Evolutionary conservation across 2,888 invertebrate genomes (phyloP), one percentile per base, ranked within the genome.

Genomic region (Cataglyphis altisquamis): DNA sequence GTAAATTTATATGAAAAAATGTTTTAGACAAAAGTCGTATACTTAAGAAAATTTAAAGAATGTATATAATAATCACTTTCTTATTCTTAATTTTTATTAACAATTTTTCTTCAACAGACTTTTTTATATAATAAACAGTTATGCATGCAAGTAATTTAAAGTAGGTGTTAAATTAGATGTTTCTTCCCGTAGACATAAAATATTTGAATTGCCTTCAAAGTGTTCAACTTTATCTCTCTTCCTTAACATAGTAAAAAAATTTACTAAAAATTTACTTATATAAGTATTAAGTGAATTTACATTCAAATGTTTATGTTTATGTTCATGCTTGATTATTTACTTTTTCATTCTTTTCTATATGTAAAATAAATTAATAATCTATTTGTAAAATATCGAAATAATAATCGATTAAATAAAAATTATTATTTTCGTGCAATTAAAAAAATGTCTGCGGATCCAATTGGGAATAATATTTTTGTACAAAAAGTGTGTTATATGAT

Each of bases 391-490:
- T 18, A 18, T 48, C 18, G 18, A 48, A 48, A 52, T 52, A 52
- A 2, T 52, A 48, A 48, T 2, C n/a, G 3, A 0, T 52, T n/a
- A n/a, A 52, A 8, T 52, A n/a, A n/a, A 2, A 52, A 52, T 52
- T n/a, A 52, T 52, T 52, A 52, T 52, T 48, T 48, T 48, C 52
- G n/a, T n/a, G 52, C n/a, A 52, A 52, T 52, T 18, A 48, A 48
- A 52, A 18, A 52, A 52, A 52, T 48, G n/a, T 8, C 8, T n/a
- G 5, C 52, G n/a, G 1, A 52, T 52, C 8, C 8, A 52, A 52
- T 52, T 52, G 8, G 8, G 1, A 48, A n/a, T 5, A 52, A 52
- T 18, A 48, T 52, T 48, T n/a, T 52, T n/a, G 18, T 29, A 29
- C 5, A 12, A 25, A 12, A 57, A 12, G 4, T 25, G 21, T 25